A percentile compares a stretch with the other conserved stretches of the same genome.
phyloP scores from a whole-genome alignment of 2,888 invertebrate species.

The Strigamia transsilvanica region DNA sequence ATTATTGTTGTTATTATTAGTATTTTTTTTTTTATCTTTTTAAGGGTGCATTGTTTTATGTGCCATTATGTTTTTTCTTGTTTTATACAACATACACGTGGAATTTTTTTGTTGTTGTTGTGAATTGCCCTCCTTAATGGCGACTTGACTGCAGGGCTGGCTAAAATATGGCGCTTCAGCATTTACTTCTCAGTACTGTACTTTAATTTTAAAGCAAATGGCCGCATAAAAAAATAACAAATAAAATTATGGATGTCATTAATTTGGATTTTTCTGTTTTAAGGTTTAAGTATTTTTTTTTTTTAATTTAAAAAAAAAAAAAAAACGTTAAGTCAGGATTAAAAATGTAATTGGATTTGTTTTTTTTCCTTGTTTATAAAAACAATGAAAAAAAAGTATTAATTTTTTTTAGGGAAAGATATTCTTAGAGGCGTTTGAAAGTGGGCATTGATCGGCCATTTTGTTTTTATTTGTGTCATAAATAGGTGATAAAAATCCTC shows the following conservation, averaged over 20 bases:
- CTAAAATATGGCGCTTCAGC: slow-evolving; percentile 36
- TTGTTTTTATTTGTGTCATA: slow-evolving; percentile 48
- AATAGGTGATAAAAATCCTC: slow-evolving; percentile 46
- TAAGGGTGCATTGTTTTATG: slow-evolving; percentile 10
- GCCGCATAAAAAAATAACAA: slow-evolving; percentile 27
- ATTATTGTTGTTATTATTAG: background rate
- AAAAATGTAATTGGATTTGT: too few species aligned
- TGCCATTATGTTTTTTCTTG: background rate
- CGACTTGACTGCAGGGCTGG: slow-evolving; percentile 22
- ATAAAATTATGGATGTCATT: slow-evolving; percentile 21
- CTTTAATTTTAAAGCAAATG: slow-evolving; percentile 40
- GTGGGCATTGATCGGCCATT: slow-evolving; percentile 40
- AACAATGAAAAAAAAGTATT: too few species aligned
- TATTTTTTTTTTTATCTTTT: background rate
- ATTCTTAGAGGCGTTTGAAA: slow-evolving; percentile 7
- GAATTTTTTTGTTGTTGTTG: background rate
- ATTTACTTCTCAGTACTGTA: slow-evolving; percentile 16
- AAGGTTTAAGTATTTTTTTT: background rate
- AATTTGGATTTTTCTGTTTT: background rate
- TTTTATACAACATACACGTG: background rate
- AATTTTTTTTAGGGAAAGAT: background rate
- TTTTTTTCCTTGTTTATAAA: background rate
- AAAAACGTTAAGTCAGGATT: too few species aligned
- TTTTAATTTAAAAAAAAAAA: background rate
- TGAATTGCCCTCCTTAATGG: slow-evolving; percentile 46